Conservation (phyloP, 2,797 vertebrate species). For the Monodelphis domestica region DNA sequence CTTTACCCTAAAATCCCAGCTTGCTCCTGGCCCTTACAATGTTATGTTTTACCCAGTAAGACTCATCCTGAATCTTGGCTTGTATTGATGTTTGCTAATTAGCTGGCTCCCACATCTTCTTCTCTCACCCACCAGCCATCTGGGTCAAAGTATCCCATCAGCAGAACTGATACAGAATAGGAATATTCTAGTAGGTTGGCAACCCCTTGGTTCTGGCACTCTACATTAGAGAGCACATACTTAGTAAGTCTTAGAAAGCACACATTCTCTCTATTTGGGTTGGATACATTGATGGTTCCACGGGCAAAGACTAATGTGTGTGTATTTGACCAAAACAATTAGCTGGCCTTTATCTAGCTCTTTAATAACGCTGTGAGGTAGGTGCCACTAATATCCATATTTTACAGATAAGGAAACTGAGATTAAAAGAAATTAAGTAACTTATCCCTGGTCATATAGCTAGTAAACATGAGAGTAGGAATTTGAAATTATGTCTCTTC, state of each 20-base stretch:
- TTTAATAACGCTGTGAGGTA: background rate
- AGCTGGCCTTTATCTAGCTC: background rate
- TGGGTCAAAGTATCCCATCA: background rate
- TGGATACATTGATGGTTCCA: background rate
- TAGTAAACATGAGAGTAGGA: background rate
- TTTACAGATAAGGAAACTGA: background rate
- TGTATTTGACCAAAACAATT: background rate
- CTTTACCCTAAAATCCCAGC: background rate
- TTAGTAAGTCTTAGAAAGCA: background rate
- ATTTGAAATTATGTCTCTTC: background rate
- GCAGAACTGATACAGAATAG: background rate
- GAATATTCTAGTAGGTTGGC: background rate
- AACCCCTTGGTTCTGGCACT: background rate
- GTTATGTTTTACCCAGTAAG: background rate
- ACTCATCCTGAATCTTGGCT: background rate
- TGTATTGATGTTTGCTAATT: background rate
- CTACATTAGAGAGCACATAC: background rate
- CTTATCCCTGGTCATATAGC: too few relatives aligned
- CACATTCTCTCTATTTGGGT: background rate
- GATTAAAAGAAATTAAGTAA: background rate
- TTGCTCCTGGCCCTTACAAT: background rate
- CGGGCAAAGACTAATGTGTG: background rate
- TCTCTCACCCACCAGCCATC: background rate
- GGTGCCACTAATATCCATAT: background rate
- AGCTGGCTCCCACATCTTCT: background rate